Base-by-base conservation (phyloP, 2,797 vertebrate genomes). In the Gymnoscopelus microlampas region DNA sequence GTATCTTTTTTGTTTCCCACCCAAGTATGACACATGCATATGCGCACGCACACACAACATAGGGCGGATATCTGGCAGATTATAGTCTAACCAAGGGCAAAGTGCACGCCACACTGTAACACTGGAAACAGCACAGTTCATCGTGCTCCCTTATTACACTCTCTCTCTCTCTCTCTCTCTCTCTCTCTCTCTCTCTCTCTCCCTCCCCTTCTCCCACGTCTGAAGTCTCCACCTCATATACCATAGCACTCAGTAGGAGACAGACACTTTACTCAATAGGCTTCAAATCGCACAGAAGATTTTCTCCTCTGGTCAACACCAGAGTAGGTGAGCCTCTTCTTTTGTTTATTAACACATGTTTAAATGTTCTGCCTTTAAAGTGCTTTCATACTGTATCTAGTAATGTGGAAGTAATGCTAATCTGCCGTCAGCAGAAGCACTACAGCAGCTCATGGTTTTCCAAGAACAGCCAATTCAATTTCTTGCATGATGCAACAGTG, bases 1-100 rank as follows among this genome's bases (percentile, higher is more conserved):
- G 32, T 35, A 35, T 44, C 39, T 44, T 44, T 44, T 44, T 44
- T 44, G 8, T 44, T 44, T 10, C 7, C 39, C 39, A 44, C 39
- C 39, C 9, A 44, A 44, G 39, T 44, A 9, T 44, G 7, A 51
- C 12, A 47, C 13, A 63, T 8, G 4, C 49, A 11, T 29, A 47
- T 44, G 39, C 39, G 51, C 64, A 75, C 56, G 39, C 24, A 63
- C 62, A 9, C 48, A 61, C 60, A 35, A 13, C n/a, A 60, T 23
- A 66, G 26, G 14, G 60, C 62, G 72, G 53, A 69, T 53, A 77
- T 79, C 76, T 82, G 79, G 81, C 85, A 83, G 71, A 53, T 24
- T 67, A 60, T 74, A 83, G 71, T 59, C 85, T 73, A 81, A 87
- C 76, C 86, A 78, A 88, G 90, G 87, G 84, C 90, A 91, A 92